phyloP scores from a whole-genome alignment of 2,888 invertebrate species.

The Diplazon laetatorius region DNA sequence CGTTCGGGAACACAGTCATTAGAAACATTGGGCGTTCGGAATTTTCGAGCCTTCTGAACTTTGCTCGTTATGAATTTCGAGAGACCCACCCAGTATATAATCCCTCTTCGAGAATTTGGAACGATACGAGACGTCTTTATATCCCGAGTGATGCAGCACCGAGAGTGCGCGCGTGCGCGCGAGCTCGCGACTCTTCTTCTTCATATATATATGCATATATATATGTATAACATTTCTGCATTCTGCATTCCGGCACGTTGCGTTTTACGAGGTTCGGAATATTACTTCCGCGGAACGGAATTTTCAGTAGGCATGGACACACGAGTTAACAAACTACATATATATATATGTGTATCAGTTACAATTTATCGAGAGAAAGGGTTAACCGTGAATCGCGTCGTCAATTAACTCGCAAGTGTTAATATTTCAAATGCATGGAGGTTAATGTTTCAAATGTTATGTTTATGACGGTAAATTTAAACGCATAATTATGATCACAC shows the following conservation, averaged over 20 bases:
- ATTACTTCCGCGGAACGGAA: conserved; percentile 49
- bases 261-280: conserved; percentile 40
- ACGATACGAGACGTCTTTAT: conserved; percentile 47
- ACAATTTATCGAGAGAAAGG: neutral
- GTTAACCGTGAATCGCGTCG: neutral
- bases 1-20: no score
- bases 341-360: conserved; percentile 29
- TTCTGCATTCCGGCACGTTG: conserved; percentile 44
- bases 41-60: no score
- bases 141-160: neutral
- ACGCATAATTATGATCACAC: no score
- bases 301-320: conserved; percentile 17
- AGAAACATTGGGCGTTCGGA: no score
- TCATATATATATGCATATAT: conserved; percentile 34
- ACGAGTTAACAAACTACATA: conserved; percentile 3
- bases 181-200: neutral
- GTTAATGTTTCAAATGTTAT: no score
- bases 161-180: neutral
- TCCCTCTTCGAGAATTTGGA: conserved; percentile 45
- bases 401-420: neutral
- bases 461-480: no score
- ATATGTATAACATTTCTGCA: conserved; percentile 5
- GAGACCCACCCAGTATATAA: no score
- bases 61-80: no score
- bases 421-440: no score